Evolutionary conservation across 1,140 invertebrate species (phyloP), one percentile per base, ranked within the genome.

Genomic region (Rhynchophorus ferrugineus): DNA sequence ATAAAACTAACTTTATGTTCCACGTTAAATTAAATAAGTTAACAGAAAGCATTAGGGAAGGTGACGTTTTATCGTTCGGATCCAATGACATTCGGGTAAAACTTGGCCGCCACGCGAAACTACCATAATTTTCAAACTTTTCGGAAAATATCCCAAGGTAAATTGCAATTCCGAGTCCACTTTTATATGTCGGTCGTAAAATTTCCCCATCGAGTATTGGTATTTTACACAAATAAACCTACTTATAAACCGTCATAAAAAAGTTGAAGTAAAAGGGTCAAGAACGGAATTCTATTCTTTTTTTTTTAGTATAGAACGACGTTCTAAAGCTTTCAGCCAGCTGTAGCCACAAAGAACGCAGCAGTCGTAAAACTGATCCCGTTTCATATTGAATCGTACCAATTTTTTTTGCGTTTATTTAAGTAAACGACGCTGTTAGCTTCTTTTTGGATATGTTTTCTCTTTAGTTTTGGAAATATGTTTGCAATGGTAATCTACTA

Each of bases 201-300:
- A 47, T 47, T 47, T 47, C 14, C n/a, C 34, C 34, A 5, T 37
- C n/a, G 19, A 19, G 9, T 47, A 47, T 36, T 36, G 34, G 34
- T 47, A 37, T 36, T 47, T 47, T 37, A 36, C 34, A 37, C 45
- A 50, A 41, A 41, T 43, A 42, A 50, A 43, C 22, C 17, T 17
- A 42, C 36, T 43, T 34, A 41, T 49, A 41, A 49, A 49, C 20
- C 48, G 13, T 21, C 11, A 33, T 49, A 49, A 49, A 43, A 47
- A 22, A 11, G 39, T 19, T 33, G 20, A 37, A 42, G 48, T 36
- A 41, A 33, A 22, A 37, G 22, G 39, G 39, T 41, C 48, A 43
- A 49, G 48, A 45, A 44, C 36, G 33, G 47, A 47, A 47, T 47
- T 47, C 17, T 47, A 47, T 36, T 36, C 37, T 47, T 44, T 29